Base-by-base conservation (phyloP, 2,888 invertebrate species). In the Cacoxenus indagator region DNA sequence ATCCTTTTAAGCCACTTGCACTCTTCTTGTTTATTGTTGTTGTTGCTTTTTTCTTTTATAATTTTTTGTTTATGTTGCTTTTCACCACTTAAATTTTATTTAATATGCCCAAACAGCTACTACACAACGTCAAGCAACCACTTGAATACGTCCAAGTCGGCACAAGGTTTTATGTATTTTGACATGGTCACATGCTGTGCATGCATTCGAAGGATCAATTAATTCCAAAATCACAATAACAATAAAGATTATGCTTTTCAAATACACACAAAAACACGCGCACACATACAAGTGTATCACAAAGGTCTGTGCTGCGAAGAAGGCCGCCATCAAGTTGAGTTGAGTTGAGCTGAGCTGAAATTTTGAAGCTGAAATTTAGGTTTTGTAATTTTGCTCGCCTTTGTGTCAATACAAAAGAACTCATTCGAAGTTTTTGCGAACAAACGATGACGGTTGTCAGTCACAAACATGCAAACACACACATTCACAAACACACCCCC, bases 161-260 rank as follows among this genome's bases (percentile, higher is more conserved):
- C 31, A 43, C 31, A 51, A 29, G 75, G 74, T 69, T 70, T 48
- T 66, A 64, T 55, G 70, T 61, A 64, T 65, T 62, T 69, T 64
- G 54, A 67, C 68, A 4, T 22, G 48, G 51, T 22, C 61, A 19
- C 61, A 26, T 8, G 61, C 61, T 17, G 51, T 43, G 11, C n/a
- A 6, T n/a, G 51, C n/a, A 51, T 51, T 24, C 17, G 26, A 26
- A 54, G 54, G 62, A 67, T 67, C 81, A 81, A 81, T 81, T 81
- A 81, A 81, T 83, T 81, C 78, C 78, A 65, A 77, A 83, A 81
- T 83, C 81, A 81, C 76, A 83, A 83, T 79, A 77, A 76, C 81
- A 78, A 83, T 81, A 81, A 81, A 81, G 78, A 80, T 81, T 78
- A 80, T 80, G 81, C 80, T 17, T 57, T 14, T 57, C 61, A 19